A percentile compares a stretch with the other conserved stretches of the same genome.
Evolutionary conservation across 2,797 vertebrate species (phyloP).

Genomic region (Pangasius macronema): DNA sequence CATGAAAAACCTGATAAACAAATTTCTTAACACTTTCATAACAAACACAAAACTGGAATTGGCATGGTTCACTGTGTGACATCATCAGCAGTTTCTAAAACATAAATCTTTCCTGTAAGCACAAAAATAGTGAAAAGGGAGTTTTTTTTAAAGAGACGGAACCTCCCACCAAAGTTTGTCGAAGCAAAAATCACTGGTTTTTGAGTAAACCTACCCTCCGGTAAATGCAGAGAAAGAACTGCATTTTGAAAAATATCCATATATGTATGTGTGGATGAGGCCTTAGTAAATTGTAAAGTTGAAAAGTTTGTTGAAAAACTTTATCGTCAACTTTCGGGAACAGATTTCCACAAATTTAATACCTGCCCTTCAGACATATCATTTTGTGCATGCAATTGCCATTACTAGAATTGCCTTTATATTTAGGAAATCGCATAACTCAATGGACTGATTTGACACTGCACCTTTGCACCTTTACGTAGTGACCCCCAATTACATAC

Average conservation of each 20-base stretch:
- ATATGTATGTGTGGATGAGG: not conserved
- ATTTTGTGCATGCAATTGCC: not conserved
- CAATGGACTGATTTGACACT: not conserved
- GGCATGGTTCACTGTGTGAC: not conserved
- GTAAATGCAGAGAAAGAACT: not conserved
- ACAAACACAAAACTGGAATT: not conserved
- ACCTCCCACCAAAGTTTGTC: too few relatives aligned
- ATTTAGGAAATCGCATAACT: not conserved
- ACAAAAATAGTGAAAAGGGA: not conserved
- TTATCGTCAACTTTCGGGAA: not conserved
- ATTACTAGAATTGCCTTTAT: not conserved
- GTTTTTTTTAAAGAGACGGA: too few relatives aligned
- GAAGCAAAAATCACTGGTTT: too few relatives aligned
- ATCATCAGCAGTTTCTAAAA: not conserved
- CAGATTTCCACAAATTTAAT: not conserved
- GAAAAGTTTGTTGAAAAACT: not conserved
- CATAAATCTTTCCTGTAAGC: not conserved
- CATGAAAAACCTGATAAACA: not conserved
- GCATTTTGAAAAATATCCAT: not conserved
- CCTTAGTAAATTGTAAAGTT: not conserved
- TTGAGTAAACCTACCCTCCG: too few relatives aligned
- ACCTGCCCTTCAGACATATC: not conserved
- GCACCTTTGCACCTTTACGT: not conserved
- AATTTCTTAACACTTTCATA: not conserved
- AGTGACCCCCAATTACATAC: too few relatives aligned